Percentiles rank a stretch among this genome's conserved stretches.
Conservation (phyloP, 1,140 invertebrate genomes). For the Drosophila orena region DNA sequence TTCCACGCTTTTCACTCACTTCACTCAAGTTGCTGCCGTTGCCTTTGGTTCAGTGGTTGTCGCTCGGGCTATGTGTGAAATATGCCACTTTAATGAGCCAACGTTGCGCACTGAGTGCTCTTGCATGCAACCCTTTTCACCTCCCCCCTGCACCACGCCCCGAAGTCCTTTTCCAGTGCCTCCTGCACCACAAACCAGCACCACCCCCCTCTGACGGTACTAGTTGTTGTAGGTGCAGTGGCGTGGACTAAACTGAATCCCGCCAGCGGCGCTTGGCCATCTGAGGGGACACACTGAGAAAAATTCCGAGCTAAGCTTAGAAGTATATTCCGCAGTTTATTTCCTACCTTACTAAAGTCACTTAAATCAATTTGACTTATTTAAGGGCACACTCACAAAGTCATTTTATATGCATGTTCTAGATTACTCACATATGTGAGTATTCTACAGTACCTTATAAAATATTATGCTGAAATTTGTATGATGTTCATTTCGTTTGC, state of each 20-base stretch:
- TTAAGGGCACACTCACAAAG: too few species aligned
- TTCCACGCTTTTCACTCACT: conserved; percentile 6
- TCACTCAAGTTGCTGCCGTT: conserved; percentile 37
- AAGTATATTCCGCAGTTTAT: too few species aligned
- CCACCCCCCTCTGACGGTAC: too few species aligned
- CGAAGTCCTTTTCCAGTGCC: conserved; percentile 11
- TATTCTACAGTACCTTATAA: too few species aligned
- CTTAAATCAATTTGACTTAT: too few species aligned
- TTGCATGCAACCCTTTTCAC: conserved; percentile 30
- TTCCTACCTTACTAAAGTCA: too few species aligned
- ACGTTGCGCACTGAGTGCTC: conserved; percentile 76
- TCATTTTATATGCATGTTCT: too few species aligned
- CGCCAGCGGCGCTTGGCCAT: conserved; percentile 44
- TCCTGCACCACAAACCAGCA: conserved; percentile 8
- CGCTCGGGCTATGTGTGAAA: conserved; percentile 75
- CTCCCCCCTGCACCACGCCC: not conserved
- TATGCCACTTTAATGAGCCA: conserved; percentile 83
- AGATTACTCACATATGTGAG: too few species aligned
- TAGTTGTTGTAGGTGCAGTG: conserved; percentile 78
- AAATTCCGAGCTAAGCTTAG: not conserved
- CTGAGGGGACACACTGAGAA: conserved; percentile 2
- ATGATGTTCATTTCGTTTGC: too few species aligned
- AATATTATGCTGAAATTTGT: too few species aligned
- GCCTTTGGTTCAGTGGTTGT: conserved; percentile 57
- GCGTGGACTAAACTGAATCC: conserved; percentile 73